These are phyloP conservation scores for Ciconia boyciana DNA, from an alignment of 2,113 vertebrate species.

Conservation along the genomic window DNA sequence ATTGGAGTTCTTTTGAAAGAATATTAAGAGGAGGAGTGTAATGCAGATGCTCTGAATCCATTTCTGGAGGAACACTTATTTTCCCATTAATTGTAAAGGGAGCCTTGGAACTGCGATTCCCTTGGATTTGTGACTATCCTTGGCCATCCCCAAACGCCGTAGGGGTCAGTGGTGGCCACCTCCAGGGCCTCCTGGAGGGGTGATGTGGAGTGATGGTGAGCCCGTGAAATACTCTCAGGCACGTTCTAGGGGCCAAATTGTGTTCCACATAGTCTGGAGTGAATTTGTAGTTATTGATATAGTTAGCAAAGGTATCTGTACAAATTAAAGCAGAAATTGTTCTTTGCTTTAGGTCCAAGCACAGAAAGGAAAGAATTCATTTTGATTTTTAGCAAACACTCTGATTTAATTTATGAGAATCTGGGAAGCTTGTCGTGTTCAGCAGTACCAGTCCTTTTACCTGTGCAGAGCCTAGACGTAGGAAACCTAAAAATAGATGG, in stretches of 20 bases:
- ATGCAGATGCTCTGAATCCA: not conserved
- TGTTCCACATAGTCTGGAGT: not conserved
- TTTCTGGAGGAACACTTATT: not conserved
- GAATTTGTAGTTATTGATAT: not conserved
- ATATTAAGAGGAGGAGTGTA: not conserved
- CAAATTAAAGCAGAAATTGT: not conserved
- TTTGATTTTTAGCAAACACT: not conserved
- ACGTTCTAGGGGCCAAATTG: not conserved
- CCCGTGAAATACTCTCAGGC: not conserved
- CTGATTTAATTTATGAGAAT: not conserved
- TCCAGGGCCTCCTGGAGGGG: not conserved
- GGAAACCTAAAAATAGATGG: not conserved
- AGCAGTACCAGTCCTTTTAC: not conserved
- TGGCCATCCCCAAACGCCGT: not conserved
- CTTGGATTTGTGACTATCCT: not conserved
- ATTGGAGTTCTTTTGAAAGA: not conserved
- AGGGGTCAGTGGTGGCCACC: too few relatives aligned
- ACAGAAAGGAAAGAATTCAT: not conserved
- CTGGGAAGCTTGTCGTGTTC: not conserved
- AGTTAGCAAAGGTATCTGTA: not conserved
- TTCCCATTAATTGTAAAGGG: not conserved
- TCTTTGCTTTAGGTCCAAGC: not conserved
- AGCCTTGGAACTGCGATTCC: not conserved
- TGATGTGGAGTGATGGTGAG: not conserved
- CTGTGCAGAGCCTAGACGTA: not conserved